A percentile compares a stretch with the other conserved stretches of the same genome.
phyloP scores from a whole-genome alignment of 1,140 invertebrate species.

The roundworm (Caenorhabditis elegans) region WBcel235 BX284605.5:9745501-9746000 shows the following conservation, averaged over 20 bases:
- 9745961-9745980: conserved; percentile 62
- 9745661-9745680: conserved; percentile 64
- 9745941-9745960: conserved; percentile 64
- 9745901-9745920: no score
- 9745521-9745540: no score
- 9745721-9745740: conserved; percentile 36
- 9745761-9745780: background rate
- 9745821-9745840: conserved; percentile 57
- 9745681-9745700: conserved; percentile 65
- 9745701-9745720: conserved; percentile 59
- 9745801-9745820: conserved; percentile 65
- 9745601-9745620: background rate
- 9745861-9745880: conserved; percentile 63
- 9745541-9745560: no score
- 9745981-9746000: conserved; percentile 64
- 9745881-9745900: background rate
- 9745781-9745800: conserved; percentile 48
- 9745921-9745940: conserved; percentile 63
- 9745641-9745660: conserved; percentile 57
- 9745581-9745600: no score
- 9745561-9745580: no score
- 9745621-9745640: background rate
- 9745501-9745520: no score
- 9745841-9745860: conserved; percentile 63
- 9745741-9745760: background rate